Conservation (phyloP, 2,113 vertebrate species). For the Leptosomus discolor region DNA sequence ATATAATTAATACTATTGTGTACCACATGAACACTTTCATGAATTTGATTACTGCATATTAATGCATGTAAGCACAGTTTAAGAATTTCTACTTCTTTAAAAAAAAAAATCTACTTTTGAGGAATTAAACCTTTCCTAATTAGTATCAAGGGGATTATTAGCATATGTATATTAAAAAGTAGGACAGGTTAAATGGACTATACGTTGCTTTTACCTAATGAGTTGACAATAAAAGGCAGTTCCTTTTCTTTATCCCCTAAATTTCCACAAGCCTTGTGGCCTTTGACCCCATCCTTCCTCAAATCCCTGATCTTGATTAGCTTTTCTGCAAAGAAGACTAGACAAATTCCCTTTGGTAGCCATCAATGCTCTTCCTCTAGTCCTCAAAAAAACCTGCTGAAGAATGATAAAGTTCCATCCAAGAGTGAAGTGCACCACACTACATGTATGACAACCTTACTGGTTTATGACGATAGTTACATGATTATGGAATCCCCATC, state of each 20-base stretch:
- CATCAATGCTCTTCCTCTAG: not conserved
- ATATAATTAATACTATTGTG: slow-evolving; percentile 28
- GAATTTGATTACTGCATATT: slow-evolving; percentile 14
- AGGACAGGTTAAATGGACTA: not conserved
- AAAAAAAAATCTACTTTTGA: slow-evolving; percentile 2
- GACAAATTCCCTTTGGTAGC: not conserved
- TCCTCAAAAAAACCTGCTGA: not conserved
- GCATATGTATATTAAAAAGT: not conserved
- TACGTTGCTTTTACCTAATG: not conserved
- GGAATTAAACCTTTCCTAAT: not conserved
- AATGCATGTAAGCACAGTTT: not conserved
- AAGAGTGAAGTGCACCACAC: not conserved
- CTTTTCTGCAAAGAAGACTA: not conserved
- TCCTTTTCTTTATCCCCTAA: not conserved
- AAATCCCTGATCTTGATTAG: not conserved
- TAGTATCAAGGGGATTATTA: not conserved
- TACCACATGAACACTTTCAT: not conserved
- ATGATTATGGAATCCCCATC: not conserved
- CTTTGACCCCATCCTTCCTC: not conserved
- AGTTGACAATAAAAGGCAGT: not conserved
- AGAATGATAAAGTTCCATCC: not conserved
- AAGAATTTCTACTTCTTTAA: not conserved
- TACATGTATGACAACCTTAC: not conserved
- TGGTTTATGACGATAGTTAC: not conserved
- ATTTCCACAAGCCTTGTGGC: not conserved